These are phyloP conservation scores for Nesogale talazaci DNA, from an alignment of 2,113 vertebrate species.

Conservation along the genomic window DNA sequence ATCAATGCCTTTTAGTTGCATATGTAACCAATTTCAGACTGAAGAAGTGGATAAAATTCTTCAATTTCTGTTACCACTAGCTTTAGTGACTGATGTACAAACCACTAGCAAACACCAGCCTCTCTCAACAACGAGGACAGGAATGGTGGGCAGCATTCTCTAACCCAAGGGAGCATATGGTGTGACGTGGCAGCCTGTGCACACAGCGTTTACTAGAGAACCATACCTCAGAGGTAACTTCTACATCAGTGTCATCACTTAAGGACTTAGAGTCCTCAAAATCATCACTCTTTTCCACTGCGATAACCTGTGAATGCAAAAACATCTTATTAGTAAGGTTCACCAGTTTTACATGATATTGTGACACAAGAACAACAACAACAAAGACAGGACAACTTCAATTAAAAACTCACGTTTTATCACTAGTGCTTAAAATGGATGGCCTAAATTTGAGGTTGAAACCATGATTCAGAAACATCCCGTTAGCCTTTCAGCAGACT, in stretches of 20 bases:
- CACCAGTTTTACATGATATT: slow-evolving; percentile 14
- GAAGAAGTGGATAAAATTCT: too few species aligned
- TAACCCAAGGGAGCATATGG: background rate
- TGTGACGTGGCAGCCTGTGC: background rate
- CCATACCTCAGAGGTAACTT: slow-evolving; percentile 92
- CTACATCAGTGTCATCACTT: slow-evolving; percentile 94
- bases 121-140: slow-evolving; percentile 23
- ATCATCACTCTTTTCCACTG: slow-evolving; percentile 83
- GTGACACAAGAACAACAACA: slow-evolving; percentile 32
- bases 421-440: slow-evolving; percentile 27
- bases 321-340: slow-evolving; percentile 53
- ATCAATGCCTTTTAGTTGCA: too few species aligned
- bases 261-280: slow-evolving; percentile 93
- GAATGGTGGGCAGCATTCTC: background rate
- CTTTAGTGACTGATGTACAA: too few species aligned
- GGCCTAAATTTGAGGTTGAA: background rate
- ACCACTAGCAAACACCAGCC: slow-evolving; percentile 36
- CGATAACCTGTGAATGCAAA: slow-evolving; percentile 87
- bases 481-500: background rate
- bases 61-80: too few species aligned
- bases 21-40: too few species aligned
- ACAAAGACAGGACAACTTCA: background rate
- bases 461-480: background rate
- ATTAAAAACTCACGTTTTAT: slow-evolving; percentile 4
- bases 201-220: background rate